Evolutionary conservation across 2,888 invertebrate genomes (phyloP).

Genomic region (Stenoptilia bipunctidactyla): DNA sequence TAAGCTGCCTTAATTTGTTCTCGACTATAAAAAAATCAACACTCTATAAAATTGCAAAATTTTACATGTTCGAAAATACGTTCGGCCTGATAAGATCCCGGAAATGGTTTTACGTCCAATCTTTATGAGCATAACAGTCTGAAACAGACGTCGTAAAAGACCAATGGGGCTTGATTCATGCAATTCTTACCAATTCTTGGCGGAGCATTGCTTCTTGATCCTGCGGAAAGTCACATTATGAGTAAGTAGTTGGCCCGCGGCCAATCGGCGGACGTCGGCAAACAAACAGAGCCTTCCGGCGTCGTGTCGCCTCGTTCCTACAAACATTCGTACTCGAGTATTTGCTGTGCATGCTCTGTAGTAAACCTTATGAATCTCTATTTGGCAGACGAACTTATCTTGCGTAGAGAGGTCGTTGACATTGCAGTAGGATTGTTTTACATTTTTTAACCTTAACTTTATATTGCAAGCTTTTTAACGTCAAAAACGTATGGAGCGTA

Average conservation of each 20-base stretch:
- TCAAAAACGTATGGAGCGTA: too few species aligned
- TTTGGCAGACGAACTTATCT: not conserved
- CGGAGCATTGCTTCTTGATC: constrained; percentile 2
- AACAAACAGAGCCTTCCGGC: constrained; percentile 28
- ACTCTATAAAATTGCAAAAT: too few species aligned
- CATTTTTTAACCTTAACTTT: too few species aligned
- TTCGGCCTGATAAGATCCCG: too few species aligned
- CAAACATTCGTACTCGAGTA: not conserved
- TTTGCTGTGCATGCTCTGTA: not conserved
- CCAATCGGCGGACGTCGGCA: constrained; percentile 25
- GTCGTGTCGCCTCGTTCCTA: constrained; percentile 27
- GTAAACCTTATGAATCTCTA: not conserved
- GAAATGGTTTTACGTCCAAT: too few species aligned
- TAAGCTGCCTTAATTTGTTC: too few species aligned
- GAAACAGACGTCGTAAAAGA: not conserved
- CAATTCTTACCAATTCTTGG: not conserved
- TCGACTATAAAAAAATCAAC: too few species aligned
- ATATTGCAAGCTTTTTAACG: too few species aligned
- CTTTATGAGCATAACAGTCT: too few species aligned
- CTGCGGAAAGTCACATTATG: constrained; percentile 18
- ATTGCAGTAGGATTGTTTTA: too few species aligned
- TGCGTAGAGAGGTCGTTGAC: too few species aligned
- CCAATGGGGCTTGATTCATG: not conserved
- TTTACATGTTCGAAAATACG: too few species aligned
- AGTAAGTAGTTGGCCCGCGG: constrained; percentile 29